A percentile compares a stretch with the other conserved stretches of the same genome.
These are phyloP conservation scores for Bothrops jararaca DNA, from an alignment of 2,113 vertebrate genomes.

Conservation along the genomic window DNA sequence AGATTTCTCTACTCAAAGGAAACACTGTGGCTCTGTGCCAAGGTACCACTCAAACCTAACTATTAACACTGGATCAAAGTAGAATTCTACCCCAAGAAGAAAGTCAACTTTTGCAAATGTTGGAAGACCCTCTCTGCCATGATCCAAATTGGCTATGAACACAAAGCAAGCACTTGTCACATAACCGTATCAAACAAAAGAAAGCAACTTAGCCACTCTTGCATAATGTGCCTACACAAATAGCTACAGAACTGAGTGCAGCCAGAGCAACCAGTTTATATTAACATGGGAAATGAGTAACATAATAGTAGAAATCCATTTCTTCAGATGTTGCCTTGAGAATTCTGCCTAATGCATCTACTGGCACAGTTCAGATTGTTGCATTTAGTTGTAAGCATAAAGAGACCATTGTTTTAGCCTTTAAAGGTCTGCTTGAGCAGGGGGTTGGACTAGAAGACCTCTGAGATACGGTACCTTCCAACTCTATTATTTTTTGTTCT, in stretches of 20 bases:
- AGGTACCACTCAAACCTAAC: not conserved
- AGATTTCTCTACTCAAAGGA: not conserved
- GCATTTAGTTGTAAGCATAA: not conserved
- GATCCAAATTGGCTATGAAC: not conserved
- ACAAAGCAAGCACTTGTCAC: not conserved
- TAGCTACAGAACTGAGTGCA: not conserved
- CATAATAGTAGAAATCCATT: not conserved
- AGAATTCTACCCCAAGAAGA: not conserved
- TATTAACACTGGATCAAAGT: not conserved
- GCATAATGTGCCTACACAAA: not conserved
- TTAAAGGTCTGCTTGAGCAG: not conserved
- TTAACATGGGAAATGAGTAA: not conserved
- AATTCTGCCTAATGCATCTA: not conserved
- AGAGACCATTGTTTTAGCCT: not conserved
- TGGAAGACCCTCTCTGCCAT: not conserved
- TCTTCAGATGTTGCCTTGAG: not conserved
- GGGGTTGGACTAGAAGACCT: too few relatives aligned
- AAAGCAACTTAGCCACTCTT: not conserved
- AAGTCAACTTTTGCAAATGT: not conserved
- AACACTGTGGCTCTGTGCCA: not conserved
- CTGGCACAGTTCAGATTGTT: not conserved
- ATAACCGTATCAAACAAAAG: not conserved
- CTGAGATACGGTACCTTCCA: too few relatives aligned
- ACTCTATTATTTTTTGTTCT: too few relatives aligned
- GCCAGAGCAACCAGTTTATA: not conserved